Evolutionary conservation across 1,140 invertebrate species (phyloP).

Genomic region (Grapholita molesta): DNA sequence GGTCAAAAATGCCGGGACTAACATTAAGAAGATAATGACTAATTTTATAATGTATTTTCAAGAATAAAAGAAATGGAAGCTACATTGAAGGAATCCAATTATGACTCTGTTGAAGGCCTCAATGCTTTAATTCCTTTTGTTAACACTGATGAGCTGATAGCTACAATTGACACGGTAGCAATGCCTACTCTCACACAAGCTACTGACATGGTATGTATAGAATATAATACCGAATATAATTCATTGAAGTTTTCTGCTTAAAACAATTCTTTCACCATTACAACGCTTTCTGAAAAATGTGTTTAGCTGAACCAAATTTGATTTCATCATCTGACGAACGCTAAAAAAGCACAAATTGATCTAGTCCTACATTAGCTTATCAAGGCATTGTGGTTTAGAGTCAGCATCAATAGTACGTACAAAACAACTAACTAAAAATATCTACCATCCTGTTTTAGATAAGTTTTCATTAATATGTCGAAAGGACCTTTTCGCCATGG

Average conservation of each 20-base stretch:
- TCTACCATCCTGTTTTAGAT: too few relatives aligned
- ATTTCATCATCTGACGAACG: too few relatives aligned
- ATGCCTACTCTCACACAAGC: not conserved
- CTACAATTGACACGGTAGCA: not conserved
- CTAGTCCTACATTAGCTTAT: too few relatives aligned
- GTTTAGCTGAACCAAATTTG: too few relatives aligned
- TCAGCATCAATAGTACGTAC: too few relatives aligned
- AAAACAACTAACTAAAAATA: too few relatives aligned
- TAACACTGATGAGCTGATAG: not conserved
- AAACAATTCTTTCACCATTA: not conserved
- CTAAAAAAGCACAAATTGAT: too few relatives aligned
- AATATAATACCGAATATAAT: not conserved
- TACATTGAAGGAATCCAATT: slow-evolving; percentile 75
- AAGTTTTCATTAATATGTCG: too few relatives aligned
- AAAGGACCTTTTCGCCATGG: not conserved
- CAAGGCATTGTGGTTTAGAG: too few relatives aligned
- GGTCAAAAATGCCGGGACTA: too few relatives aligned
- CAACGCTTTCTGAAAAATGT: not conserved
- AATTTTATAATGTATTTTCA: not conserved
- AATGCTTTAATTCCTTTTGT: not conserved
- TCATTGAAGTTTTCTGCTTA: too few relatives aligned
- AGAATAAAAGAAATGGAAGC: slow-evolving; percentile 69
- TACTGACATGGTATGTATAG: not conserved
- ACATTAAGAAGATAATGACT: too few relatives aligned
- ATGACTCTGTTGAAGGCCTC: not conserved